Conservation (phyloP, 92 coral and sea anemone genomes). For the Actinostola sp. region DNA sequence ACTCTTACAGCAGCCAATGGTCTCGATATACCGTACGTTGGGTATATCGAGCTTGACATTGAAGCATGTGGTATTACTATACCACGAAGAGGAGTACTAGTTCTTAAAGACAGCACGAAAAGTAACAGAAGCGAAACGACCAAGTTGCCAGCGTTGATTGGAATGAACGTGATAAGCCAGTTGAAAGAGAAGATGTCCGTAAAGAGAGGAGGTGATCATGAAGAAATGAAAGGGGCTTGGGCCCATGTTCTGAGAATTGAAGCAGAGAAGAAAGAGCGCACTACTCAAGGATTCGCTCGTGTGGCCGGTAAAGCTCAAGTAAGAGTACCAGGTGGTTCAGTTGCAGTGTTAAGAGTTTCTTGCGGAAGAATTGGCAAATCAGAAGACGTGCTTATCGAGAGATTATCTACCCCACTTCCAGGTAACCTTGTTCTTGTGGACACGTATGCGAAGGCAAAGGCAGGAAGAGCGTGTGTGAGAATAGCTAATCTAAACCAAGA, state of each 20-base stretch:
- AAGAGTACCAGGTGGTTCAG: conserved; percentile 57
- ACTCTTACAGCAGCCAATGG: conserved; percentile 69
- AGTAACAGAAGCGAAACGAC: conserved; percentile 32
- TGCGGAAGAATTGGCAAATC: conserved; percentile 47
- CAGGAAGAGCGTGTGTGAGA: conserved; percentile 49
- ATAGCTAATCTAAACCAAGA: conserved; percentile 61
- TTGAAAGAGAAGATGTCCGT: conserved; percentile 20
- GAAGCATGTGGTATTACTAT: conserved; percentile 54
- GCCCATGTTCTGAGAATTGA: conserved; percentile 33
- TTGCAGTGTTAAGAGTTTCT: conserved; percentile 51
- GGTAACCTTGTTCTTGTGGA: conserved; percentile 53
- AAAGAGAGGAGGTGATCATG: not conserved
- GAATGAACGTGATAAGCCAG: conserved; percentile 66
- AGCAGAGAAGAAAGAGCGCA: conserved; percentile 14
- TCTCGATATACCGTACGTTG: conserved; percentile 62
- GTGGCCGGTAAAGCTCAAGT: conserved; percentile 42
- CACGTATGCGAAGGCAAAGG: conserved; percentile 40
- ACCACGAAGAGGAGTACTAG: conserved; percentile 55
- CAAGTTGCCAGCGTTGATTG: conserved; percentile 66
- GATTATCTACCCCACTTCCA: conserved; percentile 26
- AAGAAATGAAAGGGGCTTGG: conserved; percentile 35
- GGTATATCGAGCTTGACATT: conserved; percentile 63
- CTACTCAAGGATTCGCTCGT: conserved; percentile 51
- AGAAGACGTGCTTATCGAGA: conserved; percentile 35
- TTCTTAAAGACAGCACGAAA: conserved; percentile 54